Evolutionary conservation across 2,113 vertebrate genomes (phyloP).

Genomic region (Sander vitreus): DNA sequence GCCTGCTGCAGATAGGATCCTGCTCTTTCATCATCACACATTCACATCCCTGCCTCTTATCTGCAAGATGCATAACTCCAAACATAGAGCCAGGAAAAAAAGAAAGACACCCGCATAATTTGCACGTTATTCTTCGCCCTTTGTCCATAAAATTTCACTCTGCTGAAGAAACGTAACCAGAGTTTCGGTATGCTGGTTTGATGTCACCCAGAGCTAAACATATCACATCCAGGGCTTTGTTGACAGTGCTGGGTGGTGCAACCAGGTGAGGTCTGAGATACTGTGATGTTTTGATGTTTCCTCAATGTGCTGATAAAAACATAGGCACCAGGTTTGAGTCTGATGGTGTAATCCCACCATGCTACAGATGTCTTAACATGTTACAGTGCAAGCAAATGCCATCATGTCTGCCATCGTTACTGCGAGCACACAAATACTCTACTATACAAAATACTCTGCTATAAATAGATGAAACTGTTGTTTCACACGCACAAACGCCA

Average conservation of each 20-base stretch:
- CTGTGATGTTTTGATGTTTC: slow-evolving; percentile 72
- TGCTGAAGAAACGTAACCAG: slow-evolving; percentile 3
- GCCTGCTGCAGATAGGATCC: slow-evolving; percentile 47
- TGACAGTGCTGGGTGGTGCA: slow-evolving; percentile 57
- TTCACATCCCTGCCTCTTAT: slow-evolving; percentile 74
- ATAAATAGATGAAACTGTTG: too few relatives aligned
- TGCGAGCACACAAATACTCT: slow-evolving; percentile 10
- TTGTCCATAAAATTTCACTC: slow-evolving; percentile 24
- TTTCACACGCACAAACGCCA: too few relatives aligned
- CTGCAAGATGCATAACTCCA: slow-evolving; percentile 53
- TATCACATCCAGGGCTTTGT: slow-evolving; percentile 28
- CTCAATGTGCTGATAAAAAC: slow-evolving; percentile 61
- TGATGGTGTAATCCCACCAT: slow-evolving; percentile 58
- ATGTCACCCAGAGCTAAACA: slow-evolving; percentile 34
- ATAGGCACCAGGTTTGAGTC: slow-evolving; percentile 47
- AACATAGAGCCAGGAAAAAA: slow-evolving; percentile 52
- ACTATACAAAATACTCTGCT: too few relatives aligned
- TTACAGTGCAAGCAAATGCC: slow-evolving; percentile 56
- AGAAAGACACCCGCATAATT: slow-evolving; percentile 56
- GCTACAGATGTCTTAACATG: slow-evolving; percentile 71
- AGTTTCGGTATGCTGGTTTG: slow-evolving; percentile 9
- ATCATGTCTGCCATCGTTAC: slow-evolving; percentile 20
- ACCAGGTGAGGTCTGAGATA: slow-evolving; percentile 66
- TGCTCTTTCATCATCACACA: slow-evolving; percentile 80
- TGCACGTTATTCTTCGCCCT: slow-evolving; percentile 39